Conservation (phyloP, 2,888 invertebrate genomes). For the Agrochola lota region DNA sequence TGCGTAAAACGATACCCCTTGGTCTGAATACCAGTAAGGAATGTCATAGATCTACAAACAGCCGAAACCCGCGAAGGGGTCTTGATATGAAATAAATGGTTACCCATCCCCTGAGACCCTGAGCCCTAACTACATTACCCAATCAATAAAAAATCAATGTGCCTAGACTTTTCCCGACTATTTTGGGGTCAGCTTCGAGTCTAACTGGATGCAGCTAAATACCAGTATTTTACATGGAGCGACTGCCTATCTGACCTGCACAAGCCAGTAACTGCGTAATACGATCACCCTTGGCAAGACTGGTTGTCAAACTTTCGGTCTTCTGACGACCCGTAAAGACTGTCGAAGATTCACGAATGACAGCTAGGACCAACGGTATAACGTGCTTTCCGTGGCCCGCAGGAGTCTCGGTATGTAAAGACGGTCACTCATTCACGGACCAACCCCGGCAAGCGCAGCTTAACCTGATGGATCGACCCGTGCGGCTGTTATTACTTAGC, state of each 20-base stretch:
- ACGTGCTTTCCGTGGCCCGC: too few relatives aligned
- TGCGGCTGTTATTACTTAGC: not conserved
- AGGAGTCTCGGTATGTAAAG: not conserved
- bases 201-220: not conserved
- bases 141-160: too few relatives aligned
- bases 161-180: too few relatives aligned
- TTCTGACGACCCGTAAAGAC: not conserved
- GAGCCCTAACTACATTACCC: too few relatives aligned
- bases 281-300: not conserved
- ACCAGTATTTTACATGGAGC: not conserved
- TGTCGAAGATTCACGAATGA: not conserved
- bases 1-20: too few relatives aligned
- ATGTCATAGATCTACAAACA: too few relatives aligned
- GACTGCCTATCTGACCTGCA: not conserved
- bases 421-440: not conserved
- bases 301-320: not conserved
- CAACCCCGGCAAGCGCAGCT: not conserved
- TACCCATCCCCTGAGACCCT: too few relatives aligned
- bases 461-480: not conserved
- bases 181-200: not conserved
- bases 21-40: too few relatives aligned
- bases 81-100: too few relatives aligned
- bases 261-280: not conserved
- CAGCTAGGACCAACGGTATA: not conserved
- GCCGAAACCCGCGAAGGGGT: too few relatives aligned